These are phyloP conservation scores for Brachylomia viminalis DNA, from an alignment of 2,888 invertebrate genomes.

Conservation along the genomic window DNA sequence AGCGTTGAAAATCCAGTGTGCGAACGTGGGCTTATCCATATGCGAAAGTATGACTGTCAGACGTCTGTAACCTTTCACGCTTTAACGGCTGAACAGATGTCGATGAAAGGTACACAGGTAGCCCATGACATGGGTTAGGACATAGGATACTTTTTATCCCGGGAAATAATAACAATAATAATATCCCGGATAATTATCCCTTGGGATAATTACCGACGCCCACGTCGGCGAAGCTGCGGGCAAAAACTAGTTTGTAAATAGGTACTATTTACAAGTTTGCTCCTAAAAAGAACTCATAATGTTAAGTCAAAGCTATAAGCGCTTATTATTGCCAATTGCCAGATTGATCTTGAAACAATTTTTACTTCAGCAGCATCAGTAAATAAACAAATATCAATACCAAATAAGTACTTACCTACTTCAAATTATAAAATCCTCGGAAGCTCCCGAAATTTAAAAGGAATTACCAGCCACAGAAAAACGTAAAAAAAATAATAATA, in stretches of 20 bases:
- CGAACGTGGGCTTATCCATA: not conserved
- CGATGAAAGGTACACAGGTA: not conserved
- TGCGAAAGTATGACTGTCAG: not conserved
- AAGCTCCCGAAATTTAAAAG: not conserved
- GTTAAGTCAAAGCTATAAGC: not conserved
- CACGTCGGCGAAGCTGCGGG: not conserved
- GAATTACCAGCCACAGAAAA: not conserved
- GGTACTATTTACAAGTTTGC: not conserved
- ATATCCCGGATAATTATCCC: too few relatives aligned
- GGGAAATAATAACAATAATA: not conserved
- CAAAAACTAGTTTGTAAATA: too few relatives aligned
- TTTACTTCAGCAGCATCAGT: not conserved
- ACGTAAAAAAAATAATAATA: not conserved
- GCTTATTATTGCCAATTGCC: not conserved
- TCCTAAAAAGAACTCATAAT: not conserved
- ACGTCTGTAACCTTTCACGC: not conserved
- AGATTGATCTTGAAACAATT: not conserved
- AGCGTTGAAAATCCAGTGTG: too few relatives aligned
- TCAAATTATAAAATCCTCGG: not conserved
- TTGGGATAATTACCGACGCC: not conserved
- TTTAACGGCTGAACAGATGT: not conserved
- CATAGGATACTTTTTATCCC: not conserved
- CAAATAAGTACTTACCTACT: not conserved
- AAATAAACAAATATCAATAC: not conserved
- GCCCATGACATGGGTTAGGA: not conserved